These are phyloP conservation scores for Lycophotia porphyrea DNA, from an alignment of 2,888 invertebrate species.

Conservation along the genomic window DNA sequence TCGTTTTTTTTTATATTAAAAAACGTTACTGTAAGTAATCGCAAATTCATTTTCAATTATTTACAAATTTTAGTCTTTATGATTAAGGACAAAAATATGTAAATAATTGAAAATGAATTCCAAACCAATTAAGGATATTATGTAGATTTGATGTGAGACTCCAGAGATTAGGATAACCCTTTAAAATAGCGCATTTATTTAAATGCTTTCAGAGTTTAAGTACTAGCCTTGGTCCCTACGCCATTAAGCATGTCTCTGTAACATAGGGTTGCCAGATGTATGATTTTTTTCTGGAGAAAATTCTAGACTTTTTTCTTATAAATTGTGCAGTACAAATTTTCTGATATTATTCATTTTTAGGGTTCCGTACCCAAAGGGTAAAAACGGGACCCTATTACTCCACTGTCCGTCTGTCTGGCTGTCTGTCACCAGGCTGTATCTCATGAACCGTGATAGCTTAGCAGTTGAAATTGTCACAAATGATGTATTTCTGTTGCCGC, in stretches of 20 bases:
- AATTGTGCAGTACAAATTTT: neutral
- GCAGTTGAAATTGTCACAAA: no score
- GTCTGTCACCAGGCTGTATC: no score
- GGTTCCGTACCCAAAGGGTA: no score
- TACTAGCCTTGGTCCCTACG: neutral
- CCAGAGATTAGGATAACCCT: neutral
- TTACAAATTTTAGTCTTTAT: no score
- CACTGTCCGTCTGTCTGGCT: no score
- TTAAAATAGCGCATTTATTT: neutral
- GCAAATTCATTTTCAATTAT: no score
- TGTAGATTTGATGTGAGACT: neutral
- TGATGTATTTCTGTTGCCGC: no score
- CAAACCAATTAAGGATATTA: neutral
- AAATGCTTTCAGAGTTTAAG: neutral
- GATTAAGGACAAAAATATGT: neutral
- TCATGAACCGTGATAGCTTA: no score
- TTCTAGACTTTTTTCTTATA: neutral
- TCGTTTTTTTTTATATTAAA: no score
- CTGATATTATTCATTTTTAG: neutral
- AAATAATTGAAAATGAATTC: neutral
- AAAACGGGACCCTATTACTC: no score
- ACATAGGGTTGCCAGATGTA: neutral
- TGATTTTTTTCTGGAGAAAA: neutral
- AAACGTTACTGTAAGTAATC: no score
- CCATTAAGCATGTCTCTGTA: conserved; percentile 13